phyloP scores from a whole-genome alignment of 2,797 vertebrate species.

The Cossypha caffra region DNA sequence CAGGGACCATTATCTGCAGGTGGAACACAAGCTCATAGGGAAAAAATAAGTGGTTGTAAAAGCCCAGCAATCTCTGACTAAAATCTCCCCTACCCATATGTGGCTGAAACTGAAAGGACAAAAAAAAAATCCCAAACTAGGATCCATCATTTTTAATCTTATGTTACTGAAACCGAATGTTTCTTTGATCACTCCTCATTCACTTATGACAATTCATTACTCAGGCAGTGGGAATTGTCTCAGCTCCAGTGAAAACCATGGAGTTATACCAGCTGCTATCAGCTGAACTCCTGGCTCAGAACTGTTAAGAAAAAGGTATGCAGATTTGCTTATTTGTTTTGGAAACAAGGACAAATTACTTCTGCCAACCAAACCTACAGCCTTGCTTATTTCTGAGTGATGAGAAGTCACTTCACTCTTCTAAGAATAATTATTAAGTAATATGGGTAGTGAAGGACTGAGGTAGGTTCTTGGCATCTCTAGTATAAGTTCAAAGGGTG shows the following conservation, averaged over 20 bases:
- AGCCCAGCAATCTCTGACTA: background rate
- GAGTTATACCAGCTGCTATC: background rate
- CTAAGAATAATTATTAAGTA: background rate
- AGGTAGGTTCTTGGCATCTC: background rate
- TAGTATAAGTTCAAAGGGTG: background rate
- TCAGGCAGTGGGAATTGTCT: background rate
- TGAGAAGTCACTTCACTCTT: background rate
- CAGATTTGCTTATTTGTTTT: background rate
- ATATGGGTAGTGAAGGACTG: background rate
- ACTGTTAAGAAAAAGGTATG: background rate
- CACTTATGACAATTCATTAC: background rate
- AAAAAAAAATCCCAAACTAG: rapidly evolving
- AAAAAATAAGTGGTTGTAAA: background rate
- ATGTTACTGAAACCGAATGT: background rate
- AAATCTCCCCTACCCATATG: background rate
- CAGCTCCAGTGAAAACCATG: background rate
- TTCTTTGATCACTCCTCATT: background rate
- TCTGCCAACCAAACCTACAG: background rate
- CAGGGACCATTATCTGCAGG: background rate
- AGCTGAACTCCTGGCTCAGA: background rate
- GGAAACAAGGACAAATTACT: background rate
- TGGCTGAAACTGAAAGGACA: background rate
- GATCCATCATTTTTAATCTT: background rate
- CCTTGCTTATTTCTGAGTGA: background rate
- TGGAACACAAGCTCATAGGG: background rate